phyloP scores from a whole-genome alignment of 2,888 invertebrate genomes.

The Eupithecia tripunctaria region DNA sequence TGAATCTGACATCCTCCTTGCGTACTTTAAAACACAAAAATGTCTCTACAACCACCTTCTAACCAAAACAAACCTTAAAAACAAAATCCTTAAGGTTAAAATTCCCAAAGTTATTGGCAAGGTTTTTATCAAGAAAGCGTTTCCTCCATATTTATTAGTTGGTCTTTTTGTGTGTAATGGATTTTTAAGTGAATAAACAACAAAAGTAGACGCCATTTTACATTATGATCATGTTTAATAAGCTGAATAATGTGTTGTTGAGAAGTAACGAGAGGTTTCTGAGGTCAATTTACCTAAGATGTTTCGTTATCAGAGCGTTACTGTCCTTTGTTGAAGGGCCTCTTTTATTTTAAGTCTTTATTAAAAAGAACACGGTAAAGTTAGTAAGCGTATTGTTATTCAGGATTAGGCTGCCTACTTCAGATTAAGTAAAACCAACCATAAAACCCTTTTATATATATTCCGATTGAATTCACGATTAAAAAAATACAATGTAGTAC shows the following conservation, averaged over 20 bases:
- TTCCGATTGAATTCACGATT: no score
- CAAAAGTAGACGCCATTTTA: conserved; percentile 52
- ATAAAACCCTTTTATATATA: no score
- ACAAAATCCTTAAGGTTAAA: conserved; percentile 34
- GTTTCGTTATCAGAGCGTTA: not conserved
- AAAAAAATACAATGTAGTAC: no score
- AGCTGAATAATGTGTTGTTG: conserved; percentile 33
- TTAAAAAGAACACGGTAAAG: not conserved
- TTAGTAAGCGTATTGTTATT: not conserved
- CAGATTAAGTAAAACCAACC: not conserved
- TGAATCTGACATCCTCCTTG: conserved; percentile 76
- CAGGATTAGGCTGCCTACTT: not conserved
- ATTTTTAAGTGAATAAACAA: conserved; percentile 82
- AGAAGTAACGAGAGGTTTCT: conserved; percentile 5
- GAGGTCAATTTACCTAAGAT: not conserved
- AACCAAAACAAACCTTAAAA: conserved; percentile 42
- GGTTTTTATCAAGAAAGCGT: conserved; percentile 61
- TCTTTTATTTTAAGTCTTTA: not conserved
- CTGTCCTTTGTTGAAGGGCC: not conserved
- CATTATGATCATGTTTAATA: conserved; percentile 49
- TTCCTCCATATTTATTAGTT: conserved; percentile 78
- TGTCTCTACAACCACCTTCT: conserved; percentile 48
- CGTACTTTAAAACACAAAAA: conserved; percentile 74
- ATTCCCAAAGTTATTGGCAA: conserved; percentile 35
- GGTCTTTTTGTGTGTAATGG: conserved; percentile 80